phyloP scores from a whole-genome alignment of 2,113 vertebrate species.

The Ceratotherium simum region DNA sequence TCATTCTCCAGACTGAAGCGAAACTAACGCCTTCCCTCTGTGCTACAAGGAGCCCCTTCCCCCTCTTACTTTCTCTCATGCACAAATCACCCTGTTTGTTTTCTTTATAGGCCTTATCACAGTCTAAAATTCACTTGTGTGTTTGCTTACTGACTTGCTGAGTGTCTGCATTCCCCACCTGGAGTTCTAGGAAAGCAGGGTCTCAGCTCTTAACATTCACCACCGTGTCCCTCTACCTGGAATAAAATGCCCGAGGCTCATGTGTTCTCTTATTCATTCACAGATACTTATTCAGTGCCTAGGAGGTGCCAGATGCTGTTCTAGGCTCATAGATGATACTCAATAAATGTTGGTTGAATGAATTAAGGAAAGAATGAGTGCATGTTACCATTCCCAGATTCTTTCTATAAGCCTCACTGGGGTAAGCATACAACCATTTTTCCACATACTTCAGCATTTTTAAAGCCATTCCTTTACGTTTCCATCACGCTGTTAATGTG shows the following conservation, averaged over 20 bases:
- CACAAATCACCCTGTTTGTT: no score
- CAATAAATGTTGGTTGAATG: background rate
- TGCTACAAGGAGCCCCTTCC: no score
- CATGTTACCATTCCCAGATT: background rate
- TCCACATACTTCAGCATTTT: background rate
- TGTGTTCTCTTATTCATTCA: background rate
- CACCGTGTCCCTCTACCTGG: background rate
- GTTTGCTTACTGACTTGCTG: background rate
- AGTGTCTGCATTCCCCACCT: background rate
- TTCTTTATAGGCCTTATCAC: no score
- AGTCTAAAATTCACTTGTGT: no score
- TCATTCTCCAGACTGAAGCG: no score
- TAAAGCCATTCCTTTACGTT: background rate
- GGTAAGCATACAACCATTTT: background rate
- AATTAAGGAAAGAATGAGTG: background rate
- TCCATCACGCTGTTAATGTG: background rate
- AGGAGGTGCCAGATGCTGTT: background rate
- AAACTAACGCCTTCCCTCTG: no score
- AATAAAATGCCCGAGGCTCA: background rate
- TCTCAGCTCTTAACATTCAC: background rate
- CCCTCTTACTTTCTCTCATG: no score
- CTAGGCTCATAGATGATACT: background rate
- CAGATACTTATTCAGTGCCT: background rate
- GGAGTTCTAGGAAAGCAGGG: no score
- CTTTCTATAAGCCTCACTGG: background rate